phyloP scores from a whole-genome alignment of 1,140 invertebrate species.

The Magallana ariakensis region DNA sequence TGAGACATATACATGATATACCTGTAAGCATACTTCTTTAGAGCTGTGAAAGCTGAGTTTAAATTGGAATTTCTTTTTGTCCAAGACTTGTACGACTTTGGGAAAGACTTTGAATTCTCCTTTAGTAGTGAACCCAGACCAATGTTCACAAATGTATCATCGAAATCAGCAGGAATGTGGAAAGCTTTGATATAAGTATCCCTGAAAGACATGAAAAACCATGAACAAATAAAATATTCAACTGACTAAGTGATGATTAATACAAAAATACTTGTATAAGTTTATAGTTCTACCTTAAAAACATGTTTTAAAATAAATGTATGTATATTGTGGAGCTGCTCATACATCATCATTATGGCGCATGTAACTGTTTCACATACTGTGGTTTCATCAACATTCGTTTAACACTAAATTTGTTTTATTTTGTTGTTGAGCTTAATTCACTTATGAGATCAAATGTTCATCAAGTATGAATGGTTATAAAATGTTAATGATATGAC shows the following conservation, averaged over 20 bases:
- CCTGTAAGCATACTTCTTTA: constrained; percentile 69
- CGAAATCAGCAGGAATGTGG: constrained; percentile 77
- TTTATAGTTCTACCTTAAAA: too few relatives aligned
- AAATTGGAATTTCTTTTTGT: constrained; percentile 59
- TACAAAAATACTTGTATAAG: too few relatives aligned
- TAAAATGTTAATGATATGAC: too few relatives aligned
- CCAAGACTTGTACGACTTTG: constrained; percentile 56
- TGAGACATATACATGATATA: neutral
- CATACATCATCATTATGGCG: too few relatives aligned
- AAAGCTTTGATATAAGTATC: constrained; percentile 64
- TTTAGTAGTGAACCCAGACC: constrained; percentile 66
- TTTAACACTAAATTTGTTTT: too few relatives aligned
- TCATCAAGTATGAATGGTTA: too few relatives aligned
- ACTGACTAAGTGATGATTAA: too few relatives aligned
- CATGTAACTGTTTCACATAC: too few relatives aligned
- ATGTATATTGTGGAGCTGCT: constrained; percentile 57
- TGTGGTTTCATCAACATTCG: too few relatives aligned
- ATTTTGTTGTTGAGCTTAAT: too few relatives aligned
- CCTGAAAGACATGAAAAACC: constrained; percentile 50
- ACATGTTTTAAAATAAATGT: neutral
- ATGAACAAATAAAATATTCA: too few relatives aligned
- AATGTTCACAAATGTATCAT: constrained; percentile 77
- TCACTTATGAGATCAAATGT: too few relatives aligned
- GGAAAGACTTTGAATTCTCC: constrained; percentile 32
- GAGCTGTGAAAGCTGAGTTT: constrained; percentile 61